Evolutionary conservation across 2,113 vertebrate species (phyloP).

Genomic region (Sylvilagus bachmani): DNA sequence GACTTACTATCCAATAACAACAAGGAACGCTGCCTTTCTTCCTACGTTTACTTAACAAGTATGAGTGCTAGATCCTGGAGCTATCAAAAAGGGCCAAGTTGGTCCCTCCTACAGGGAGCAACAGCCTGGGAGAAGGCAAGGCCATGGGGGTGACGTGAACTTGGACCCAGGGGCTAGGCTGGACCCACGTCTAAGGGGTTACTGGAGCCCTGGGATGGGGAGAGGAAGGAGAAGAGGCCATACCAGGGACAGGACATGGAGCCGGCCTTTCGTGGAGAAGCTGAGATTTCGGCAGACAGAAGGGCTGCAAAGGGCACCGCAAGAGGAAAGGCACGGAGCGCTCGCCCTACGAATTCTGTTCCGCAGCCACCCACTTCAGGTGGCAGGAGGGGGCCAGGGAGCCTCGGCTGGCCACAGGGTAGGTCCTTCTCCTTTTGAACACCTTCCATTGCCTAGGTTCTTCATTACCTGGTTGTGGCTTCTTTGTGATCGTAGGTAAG

Average conservation of each 20-base stretch:
- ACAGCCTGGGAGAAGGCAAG: neutral
- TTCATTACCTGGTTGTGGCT: neutral
- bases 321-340: neutral
- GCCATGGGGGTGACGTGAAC: neutral
- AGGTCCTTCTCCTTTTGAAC: neutral
- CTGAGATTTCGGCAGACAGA: neutral
- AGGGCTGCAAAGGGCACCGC: neutral
- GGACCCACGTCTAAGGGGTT: neutral
- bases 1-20: neutral
- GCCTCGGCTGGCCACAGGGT: neutral
- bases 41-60: neutral
- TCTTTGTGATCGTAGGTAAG: constrained; percentile 7
- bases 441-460: neutral
- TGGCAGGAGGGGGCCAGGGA: neutral
- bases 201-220: neutral
- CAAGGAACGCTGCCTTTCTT: constrained; percentile 24
- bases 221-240: neutral
- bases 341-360: neutral
- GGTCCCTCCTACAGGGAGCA: neutral
- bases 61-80: neutral
- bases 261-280: neutral
- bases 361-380: neutral
- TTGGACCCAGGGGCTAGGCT: neutral
- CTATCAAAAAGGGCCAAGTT: neutral
- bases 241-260: neutral